Evolutionary conservation across 2,113 vertebrate genomes (phyloP).

Genomic region (Nycticorax nycticorax): DNA sequence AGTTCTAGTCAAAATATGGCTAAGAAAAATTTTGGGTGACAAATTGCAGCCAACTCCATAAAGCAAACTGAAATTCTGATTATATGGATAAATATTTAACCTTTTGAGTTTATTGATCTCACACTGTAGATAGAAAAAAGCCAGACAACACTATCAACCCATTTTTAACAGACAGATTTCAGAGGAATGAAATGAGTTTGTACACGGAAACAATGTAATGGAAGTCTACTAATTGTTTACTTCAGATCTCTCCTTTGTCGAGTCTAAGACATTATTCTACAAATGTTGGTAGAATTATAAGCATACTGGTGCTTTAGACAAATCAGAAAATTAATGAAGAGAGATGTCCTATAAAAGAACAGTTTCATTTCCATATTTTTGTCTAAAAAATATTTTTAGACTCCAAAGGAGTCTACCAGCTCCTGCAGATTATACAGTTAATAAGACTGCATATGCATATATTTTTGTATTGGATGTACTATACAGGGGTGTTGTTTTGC

Average conservation of each 20-base stretch:
- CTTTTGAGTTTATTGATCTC: not conserved
- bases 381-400: not conserved
- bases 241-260: not conserved
- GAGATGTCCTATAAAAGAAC: not conserved
- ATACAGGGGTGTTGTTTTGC: not conserved
- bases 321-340: not conserved
- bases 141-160: not conserved
- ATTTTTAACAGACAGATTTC: not conserved
- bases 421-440: not conserved
- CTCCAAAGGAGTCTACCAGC: not conserved
- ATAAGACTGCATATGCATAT: not conserved
- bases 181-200: not conserved
- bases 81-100: not conserved
- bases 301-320: not conserved
- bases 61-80: not conserved
- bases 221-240: not conserved
- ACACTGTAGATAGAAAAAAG: not conserved
- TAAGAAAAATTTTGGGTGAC: not conserved
- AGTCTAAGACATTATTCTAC: not conserved
- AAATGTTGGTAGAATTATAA: not conserved
- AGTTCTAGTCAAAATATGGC: not conserved
- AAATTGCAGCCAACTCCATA: not conserved
- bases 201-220: not conserved
- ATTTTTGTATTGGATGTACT: not conserved
- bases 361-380: not conserved